phyloP scores from a whole-genome alignment of 2,113 vertebrate genomes.

The Pseudopodoces humilis region DNA sequence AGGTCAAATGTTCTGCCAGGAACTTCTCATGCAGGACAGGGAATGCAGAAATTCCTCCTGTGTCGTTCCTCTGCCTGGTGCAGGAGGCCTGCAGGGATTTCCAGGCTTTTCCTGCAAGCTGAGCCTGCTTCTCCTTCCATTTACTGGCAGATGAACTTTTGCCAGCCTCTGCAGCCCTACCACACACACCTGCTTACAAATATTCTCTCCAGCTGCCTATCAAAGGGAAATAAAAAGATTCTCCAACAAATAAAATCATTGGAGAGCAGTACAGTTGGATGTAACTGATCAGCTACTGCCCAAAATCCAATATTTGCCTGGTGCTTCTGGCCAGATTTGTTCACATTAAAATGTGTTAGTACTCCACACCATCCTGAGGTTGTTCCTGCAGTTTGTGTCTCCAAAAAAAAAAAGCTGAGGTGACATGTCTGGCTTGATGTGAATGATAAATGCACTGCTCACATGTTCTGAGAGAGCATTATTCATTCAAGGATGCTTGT shows the following conservation, averaged over 20 bases:
- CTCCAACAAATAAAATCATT: neutral
- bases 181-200: neutral
- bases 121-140: neutral
- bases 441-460: neutral
- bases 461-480: neutral
- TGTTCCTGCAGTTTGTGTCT: neutral
- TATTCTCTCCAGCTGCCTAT: neutral
- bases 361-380: neutral
- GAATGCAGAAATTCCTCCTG: neutral
- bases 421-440: neutral
- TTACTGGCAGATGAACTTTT: neutral
- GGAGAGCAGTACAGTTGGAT: neutral
- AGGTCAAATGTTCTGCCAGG: neutral
- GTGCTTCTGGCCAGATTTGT: neutral
- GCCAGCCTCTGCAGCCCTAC: neutral
- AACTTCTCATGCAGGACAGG: neutral
- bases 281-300: neutral
- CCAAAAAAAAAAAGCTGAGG: neutral
- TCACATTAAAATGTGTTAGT: neutral
- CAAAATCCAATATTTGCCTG: neutral
- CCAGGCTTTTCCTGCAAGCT: neutral
- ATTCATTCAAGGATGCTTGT: neutral
- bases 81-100: neutral
- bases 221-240: neutral
- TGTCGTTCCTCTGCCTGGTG: rapidly evolving